A percentile compares a stretch with the other conserved stretches of the same genome.
Evolutionary conservation across 1,140 invertebrate genomes (phyloP).

Genomic region (Gryllus bimaculatus): DNA sequence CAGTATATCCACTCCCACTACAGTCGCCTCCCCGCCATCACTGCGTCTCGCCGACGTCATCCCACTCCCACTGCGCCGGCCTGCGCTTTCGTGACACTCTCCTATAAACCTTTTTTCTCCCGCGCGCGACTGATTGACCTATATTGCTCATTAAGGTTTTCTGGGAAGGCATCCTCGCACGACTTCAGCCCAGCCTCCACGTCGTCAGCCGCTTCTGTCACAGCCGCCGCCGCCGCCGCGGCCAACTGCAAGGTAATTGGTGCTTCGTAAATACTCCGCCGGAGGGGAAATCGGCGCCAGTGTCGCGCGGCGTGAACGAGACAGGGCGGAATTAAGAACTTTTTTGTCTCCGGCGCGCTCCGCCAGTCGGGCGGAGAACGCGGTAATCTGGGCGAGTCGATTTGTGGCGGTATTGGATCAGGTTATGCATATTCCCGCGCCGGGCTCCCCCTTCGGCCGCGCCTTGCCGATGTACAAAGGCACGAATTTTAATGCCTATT

Average conservation of each 20-base stretch:
- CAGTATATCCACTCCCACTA: too few relatives aligned
- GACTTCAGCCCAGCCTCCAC: neutral
- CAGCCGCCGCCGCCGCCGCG: too few relatives aligned
- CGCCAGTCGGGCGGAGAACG: neutral
- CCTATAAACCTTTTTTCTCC: neutral
- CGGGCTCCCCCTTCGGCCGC: neutral
- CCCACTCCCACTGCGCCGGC: neutral
- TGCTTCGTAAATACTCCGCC: neutral
- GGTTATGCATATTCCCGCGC: neutral
- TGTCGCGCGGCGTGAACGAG: neutral
- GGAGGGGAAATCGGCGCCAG: neutral
- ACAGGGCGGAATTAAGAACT: neutral
- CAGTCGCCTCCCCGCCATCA: too few relatives aligned
- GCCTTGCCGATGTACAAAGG: neutral
- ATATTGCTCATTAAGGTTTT: neutral
- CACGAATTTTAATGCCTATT: conserved; percentile 1
- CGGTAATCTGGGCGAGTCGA: neutral
- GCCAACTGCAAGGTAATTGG: neutral
- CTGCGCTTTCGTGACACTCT: neutral
- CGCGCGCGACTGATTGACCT: neutral
- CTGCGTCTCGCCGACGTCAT: too few relatives aligned
- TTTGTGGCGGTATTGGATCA: neutral
- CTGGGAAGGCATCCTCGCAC: neutral
- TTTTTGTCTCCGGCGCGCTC: neutral
- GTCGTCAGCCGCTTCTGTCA: neutral